Conservation (phyloP, 2,113 vertebrate genomes). For the Eulemur rufifrons region DNA sequence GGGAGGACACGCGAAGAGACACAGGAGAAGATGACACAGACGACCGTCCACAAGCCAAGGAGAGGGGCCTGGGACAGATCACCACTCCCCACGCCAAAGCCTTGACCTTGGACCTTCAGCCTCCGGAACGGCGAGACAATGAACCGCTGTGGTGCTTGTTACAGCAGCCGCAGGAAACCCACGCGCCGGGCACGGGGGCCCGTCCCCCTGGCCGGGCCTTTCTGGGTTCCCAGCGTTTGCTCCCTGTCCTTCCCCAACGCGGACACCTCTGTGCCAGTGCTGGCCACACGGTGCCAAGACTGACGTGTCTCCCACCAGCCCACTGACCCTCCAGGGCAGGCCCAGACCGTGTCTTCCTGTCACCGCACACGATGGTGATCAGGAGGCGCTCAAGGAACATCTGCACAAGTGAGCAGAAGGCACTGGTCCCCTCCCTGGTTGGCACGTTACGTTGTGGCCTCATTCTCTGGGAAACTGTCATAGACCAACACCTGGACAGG, state of each 20-base stretch:
- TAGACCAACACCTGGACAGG: neutral
- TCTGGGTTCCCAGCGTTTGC: neutral
- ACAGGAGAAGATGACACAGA: too few species aligned
- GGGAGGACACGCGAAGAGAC: too few species aligned
- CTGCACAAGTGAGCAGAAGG: rapidly evolving
- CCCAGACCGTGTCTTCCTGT: neutral
- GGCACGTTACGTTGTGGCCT: neutral
- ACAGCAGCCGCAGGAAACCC: neutral
- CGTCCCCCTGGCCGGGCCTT: neutral
- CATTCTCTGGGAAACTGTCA: neutral
- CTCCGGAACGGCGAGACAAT: neutral
- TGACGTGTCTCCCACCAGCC: neutral
- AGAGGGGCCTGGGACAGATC: too few species aligned
- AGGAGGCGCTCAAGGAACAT: rapidly evolving
- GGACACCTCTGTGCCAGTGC: neutral
- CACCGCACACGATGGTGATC: neutral
- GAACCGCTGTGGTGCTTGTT: neutral
- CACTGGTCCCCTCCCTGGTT: neutral
- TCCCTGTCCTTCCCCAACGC: neutral
- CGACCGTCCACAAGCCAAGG: too few species aligned
- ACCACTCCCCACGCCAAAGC: rapidly evolving
- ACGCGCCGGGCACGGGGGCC: too few species aligned
- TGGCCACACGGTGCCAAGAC: neutral
- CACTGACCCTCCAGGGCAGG: neutral
- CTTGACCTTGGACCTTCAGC: neutral